Evolutionary conservation across 2,888 invertebrate genomes (phyloP), one percentile per base, ranked within the genome.

Genomic region (Nymphalis urticae): DNA sequence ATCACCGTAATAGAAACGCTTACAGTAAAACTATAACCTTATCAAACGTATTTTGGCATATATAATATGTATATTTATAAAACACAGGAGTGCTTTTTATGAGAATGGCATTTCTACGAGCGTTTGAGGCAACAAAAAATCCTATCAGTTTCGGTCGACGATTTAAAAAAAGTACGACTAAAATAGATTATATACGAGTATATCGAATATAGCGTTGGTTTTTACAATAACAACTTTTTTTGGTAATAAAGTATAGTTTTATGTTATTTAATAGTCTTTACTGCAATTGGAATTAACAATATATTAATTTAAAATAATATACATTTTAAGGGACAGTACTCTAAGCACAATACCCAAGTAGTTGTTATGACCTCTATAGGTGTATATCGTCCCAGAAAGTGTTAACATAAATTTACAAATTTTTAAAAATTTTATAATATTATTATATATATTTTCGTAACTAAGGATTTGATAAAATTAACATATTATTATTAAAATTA

Each of bases 21-120:
- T 6, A 7, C n/a, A 32, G 19, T 58, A 6, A 4, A 16, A 56
- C 36, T 19, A 56, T 17, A 27, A 17, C 17, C 8, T 32, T 27
- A 32, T 32, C 54, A 32, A 56, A 56, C n/a, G 32, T 56, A 27
- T 56, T 58, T 58, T 58, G 58, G 58, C 42, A 42, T 19, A 36
- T 58, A 58, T 58, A 42, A 36, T 58, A 58, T 21, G 19, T 58
- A 36, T 58, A 36, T 42, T 36, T 58, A 58, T 58, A 42, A 58
- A 58, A 58, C 42, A 58, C 58, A 42, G 19, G 42, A 58, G 42
- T 61, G 48, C 17, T 21, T 66, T 66, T 66, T 66, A 66, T 61
- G 60, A 66, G 24, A 60, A 60, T 53, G 53, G 21, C 47, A 47
- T 47, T 47, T 51, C 60, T 60, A 51, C 51, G 60, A 58, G 51